Base-by-base conservation (phyloP, 2,888 invertebrate genomes). In the Phortica okadai region DNA sequence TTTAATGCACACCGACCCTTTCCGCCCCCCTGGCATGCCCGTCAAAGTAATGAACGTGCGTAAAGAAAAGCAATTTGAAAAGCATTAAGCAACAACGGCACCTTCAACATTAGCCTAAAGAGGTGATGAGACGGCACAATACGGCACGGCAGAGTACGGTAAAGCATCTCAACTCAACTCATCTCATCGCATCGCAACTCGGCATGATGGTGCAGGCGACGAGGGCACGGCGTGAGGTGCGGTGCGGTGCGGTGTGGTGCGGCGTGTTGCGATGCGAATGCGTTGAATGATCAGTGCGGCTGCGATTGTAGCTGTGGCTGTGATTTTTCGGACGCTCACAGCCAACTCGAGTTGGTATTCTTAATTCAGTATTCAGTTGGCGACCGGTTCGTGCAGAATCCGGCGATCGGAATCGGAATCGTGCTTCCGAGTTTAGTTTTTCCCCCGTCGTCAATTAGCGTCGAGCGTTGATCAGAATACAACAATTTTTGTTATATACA, bases 351-450 rank as follows among this genome's bases (percentile, higher is more conserved):
- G 87, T 87, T 87, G 83, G 81, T 83, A 84, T 88, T 84, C 85
- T 88, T 85, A 88, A 88, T 87, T 89, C 89, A 88, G 90, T 87
- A 85, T 88, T 84, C 84, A 89, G 88, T 85, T 88, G 87, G 88
- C 88, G 87, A 80, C 87, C 83, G 59, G 69, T 75, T 75, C 75
- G 75, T 75, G 70, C 62, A 67, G 75, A 75, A 75, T 62, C 70
- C 70, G 70, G 16, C 70, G 54, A 72, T 67, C 74, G 72, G 85
- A 74, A 75, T 78, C 77, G 76, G 74, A 76, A 74, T 82, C 79
- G 79, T 84, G 77, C 80, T 82, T 81, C 42, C 58, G 67, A 33
- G 54, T 54, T 74, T 10, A 45, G 56, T 54, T 33, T 42, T 44
- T 64, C 66, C 62, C 10, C 45, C 64, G 25, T 76, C 56, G 45